Conservation (phyloP, 2,888 invertebrate genomes). For the Drosophila affinis region DNA sequence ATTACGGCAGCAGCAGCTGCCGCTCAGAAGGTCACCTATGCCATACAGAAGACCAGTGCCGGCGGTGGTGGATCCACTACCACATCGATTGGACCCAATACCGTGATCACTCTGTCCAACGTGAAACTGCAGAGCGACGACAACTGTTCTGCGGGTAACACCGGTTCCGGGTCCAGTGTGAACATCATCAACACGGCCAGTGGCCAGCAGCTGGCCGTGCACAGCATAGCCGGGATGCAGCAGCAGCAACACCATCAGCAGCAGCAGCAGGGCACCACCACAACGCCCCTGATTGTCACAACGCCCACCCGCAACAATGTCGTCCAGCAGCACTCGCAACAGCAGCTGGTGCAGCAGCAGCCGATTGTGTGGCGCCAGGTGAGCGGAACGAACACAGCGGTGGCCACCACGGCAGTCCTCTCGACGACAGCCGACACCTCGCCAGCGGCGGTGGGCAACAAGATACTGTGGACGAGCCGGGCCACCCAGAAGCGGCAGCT, state of each 20-base stretch:
- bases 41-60: slow-evolving; percentile 62
- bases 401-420: slow-evolving; percentile 71
- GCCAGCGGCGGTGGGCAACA: slow-evolving; percentile 73
- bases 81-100: slow-evolving; percentile 71
- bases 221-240: slow-evolving; percentile 77
- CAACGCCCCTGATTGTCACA: slow-evolving; percentile 76
- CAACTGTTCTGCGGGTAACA: slow-evolving; percentile 23
- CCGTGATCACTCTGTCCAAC: slow-evolving; percentile 81
- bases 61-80: slow-evolving; percentile 49
- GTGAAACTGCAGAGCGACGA: slow-evolving; percentile 80
- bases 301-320: slow-evolving; percentile 78
- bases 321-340: slow-evolving; percentile 70
- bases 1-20: slow-evolving; percentile 58
- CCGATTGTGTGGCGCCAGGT: slow-evolving; percentile 82
- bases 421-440: slow-evolving; percentile 71
- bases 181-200: slow-evolving; percentile 80
- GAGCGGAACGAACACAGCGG: slow-evolving; percentile 70
- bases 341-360: slow-evolving; percentile 66
- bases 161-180: slow-evolving; percentile 61
- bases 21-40: slow-evolving; percentile 81
- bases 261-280: slow-evolving; percentile 44
- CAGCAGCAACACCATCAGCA: slow-evolving; percentile 46
- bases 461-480: slow-evolving; percentile 81
- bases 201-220: slow-evolving; percentile 81
- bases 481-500: slow-evolving; percentile 80